Evolutionary conservation across 2,797 vertebrate genomes (phyloP).

Genomic region (Chloroceryle amazona): DNA sequence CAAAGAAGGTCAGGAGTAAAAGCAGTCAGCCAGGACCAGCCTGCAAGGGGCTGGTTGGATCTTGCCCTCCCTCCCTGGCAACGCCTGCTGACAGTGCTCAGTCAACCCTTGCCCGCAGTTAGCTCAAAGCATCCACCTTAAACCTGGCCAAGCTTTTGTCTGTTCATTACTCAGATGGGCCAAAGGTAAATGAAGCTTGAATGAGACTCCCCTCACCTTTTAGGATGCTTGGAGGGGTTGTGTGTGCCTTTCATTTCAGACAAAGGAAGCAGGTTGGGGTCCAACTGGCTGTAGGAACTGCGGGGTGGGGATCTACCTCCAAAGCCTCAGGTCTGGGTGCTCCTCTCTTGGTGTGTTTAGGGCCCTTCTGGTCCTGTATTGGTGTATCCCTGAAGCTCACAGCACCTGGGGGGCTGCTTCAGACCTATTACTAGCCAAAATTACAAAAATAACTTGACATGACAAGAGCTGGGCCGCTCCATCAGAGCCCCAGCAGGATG

Average conservation of each 20-base stretch:
- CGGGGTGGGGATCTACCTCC: not conserved
- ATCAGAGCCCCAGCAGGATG: not conserved
- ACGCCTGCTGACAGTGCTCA: not conserved
- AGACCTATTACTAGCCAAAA: not conserved
- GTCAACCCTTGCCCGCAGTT: fast-evolving
- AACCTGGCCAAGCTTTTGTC: not conserved
- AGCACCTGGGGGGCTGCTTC: not conserved
- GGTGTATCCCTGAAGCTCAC: not conserved
- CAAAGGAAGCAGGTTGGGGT: fast-evolving
- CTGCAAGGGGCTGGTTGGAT: not conserved
- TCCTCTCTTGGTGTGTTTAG: not conserved
- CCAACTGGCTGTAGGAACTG: not conserved
- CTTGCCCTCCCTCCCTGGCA: not conserved
- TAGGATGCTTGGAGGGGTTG: not conserved
- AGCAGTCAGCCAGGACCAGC: not conserved
- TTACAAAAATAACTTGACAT: conserved; percentile 24
- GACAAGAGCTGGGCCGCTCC: not conserved
- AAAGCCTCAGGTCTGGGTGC: not conserved
- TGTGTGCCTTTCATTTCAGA: not conserved
- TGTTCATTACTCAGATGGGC: not conserved
- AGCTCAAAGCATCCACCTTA: not conserved
- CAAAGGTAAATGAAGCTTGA: not conserved
- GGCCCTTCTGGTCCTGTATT: not conserved
- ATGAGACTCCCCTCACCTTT: not conserved
- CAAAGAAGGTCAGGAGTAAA: not conserved